Conservation (phyloP, 2,888 invertebrate species). For the Schizaphis graminum region DNA sequence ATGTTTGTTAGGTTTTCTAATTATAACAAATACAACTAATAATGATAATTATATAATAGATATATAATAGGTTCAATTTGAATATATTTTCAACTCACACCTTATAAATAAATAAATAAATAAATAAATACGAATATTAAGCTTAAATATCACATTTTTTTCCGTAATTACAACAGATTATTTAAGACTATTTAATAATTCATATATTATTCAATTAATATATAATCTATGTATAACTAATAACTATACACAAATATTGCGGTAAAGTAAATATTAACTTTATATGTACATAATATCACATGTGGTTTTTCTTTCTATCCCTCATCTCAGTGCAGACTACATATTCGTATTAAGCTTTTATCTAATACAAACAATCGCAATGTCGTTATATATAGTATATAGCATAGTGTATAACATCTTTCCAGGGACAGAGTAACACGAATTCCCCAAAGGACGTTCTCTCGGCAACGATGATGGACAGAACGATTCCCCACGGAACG, state of each 20-base stretch:
- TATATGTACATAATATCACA: background rate
- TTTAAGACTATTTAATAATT: background rate
- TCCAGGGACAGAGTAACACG: constrained; percentile 8
- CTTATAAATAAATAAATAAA: too few relatives aligned
- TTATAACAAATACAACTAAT: background rate
- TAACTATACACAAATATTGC: background rate
- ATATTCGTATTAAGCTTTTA: constrained; percentile 49
- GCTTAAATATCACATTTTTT: background rate
- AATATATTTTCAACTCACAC: background rate
- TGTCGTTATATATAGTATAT: constrained; percentile 3
- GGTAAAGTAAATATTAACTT: background rate
- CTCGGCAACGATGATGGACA: constrained; percentile 64
- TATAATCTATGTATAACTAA: background rate
- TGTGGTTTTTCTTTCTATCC: background rate
- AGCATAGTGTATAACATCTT: constrained; percentile 47
- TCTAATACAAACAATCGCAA: constrained; percentile 40
- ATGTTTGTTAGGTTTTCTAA: background rate
- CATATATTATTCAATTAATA: background rate
- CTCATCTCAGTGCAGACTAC: background rate
- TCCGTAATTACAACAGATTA: background rate
- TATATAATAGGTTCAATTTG: background rate
- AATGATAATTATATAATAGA: background rate
- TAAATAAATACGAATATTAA: background rate
- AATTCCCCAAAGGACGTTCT: constrained; percentile 63
- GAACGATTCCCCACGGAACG: constrained; percentile 63